Conservation (phyloP, 2,797 vertebrate species). For the Paramormyrops hopkinsi region DNA sequence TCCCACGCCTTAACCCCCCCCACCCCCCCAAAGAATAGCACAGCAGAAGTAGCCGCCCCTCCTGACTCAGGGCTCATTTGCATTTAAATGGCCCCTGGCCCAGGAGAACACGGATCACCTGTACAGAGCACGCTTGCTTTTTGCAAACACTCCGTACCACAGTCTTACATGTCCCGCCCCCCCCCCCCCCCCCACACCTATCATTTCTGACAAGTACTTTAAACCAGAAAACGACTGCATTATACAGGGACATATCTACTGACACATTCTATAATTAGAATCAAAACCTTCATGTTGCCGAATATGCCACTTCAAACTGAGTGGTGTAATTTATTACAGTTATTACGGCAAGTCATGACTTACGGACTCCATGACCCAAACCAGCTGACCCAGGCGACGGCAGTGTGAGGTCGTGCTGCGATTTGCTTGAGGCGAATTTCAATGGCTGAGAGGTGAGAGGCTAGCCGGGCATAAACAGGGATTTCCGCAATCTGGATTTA, state of each 20-base stretch:
- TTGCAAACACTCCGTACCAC: background rate
- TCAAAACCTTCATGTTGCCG: background rate
- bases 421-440: background rate
- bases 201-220: background rate
- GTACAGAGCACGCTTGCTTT: background rate
- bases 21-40: background rate
- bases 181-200: background rate
- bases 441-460: background rate
- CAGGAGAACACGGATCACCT: background rate
- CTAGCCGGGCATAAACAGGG: background rate
- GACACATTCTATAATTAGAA: background rate
- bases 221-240: background rate
- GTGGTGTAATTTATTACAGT: background rate
- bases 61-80: constrained; percentile 31
- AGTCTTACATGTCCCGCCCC: background rate
- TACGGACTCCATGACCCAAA: background rate
- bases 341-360: background rate
- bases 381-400: background rate
- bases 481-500: background rate
- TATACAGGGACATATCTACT: background rate
- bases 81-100: constrained; percentile 36
- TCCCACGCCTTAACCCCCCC: background rate
- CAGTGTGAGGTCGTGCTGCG: background rate
- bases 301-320: background rate
- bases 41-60: background rate